Evolutionary conservation across 2,113 vertebrate genomes (phyloP).

Genomic region (Chloropsis cyanopogon): DNA sequence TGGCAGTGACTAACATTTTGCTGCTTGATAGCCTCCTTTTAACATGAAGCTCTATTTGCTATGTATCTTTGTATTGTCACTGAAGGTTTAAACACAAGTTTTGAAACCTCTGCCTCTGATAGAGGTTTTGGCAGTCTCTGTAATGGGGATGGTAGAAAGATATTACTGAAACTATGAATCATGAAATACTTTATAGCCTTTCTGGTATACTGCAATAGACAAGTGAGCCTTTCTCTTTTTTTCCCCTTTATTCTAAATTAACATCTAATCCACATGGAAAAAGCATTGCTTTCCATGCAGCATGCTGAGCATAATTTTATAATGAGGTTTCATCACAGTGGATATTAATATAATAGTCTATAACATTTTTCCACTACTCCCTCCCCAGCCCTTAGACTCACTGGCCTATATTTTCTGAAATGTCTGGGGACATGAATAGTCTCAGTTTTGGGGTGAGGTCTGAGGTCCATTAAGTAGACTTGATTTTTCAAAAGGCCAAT

Average conservation of each 20-base stretch:
- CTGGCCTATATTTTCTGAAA: conserved; percentile 1
- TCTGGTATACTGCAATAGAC: not conserved
- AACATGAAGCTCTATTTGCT: not conserved
- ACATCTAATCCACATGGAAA: not conserved
- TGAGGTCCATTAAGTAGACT: not conserved
- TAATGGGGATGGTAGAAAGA: not conserved
- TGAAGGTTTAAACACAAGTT: not conserved
- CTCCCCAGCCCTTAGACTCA: not conserved
- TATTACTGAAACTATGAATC: not conserved
- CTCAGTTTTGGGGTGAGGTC: not conserved
- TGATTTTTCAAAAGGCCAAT: not conserved
- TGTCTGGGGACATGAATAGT: not conserved
- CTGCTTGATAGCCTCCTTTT: not conserved
- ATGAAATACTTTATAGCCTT: not conserved
- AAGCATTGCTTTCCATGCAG: not conserved
- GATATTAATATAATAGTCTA: not conserved
- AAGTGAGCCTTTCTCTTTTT: not conserved
- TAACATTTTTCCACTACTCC: not conserved
- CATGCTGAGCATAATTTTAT: not conserved
- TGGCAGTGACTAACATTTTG: not conserved
- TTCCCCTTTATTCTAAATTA: not conserved
- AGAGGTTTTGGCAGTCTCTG: not conserved
- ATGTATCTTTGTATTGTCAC: not conserved
- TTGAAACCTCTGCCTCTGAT: not conserved
- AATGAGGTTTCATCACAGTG: not conserved